Percentiles rank a stretch among this genome's conserved stretches.
phyloP scores from a whole-genome alignment of 2,797 vertebrate genomes.

The Mormyrops attenuatus region DNA sequence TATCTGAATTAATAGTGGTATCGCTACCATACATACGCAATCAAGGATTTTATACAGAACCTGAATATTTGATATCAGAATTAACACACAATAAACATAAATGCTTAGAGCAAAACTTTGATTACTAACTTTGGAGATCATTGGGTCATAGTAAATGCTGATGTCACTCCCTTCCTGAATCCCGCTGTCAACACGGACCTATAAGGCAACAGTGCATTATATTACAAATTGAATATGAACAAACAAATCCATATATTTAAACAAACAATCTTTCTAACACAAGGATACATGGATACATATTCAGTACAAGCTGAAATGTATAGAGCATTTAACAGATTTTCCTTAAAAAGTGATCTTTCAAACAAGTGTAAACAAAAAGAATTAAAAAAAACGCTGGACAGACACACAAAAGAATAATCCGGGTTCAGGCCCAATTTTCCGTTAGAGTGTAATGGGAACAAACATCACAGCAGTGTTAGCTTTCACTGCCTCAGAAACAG shows the following conservation, averaged over 20 bases:
- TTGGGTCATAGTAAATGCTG: constrained; percentile 98
- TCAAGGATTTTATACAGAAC: neutral
- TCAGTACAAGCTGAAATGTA: neutral
- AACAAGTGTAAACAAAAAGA: neutral
- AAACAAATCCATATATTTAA: neutral
- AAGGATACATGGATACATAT: neutral
- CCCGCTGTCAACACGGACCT: constrained; percentile 95
- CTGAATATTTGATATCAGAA: neutral
- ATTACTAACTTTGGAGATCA: constrained; percentile 93
- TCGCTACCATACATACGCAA: neutral
- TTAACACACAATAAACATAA: neutral
- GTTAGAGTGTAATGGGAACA: neutral
- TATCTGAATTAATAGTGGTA: neutral
- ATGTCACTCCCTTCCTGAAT: constrained; percentile 97
- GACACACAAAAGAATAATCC: neutral
- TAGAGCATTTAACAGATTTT: neutral
- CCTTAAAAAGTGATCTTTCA: neutral
- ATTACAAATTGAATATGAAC: neutral
- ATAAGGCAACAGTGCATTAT: neutral
- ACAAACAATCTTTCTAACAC: neutral
- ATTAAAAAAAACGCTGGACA: neutral
- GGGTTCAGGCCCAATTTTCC: neutral
- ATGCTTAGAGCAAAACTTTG: neutral
- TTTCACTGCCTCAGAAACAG: neutral
- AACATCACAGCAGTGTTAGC: neutral